These are phyloP conservation scores for Protobothrops mucrosquamatus DNA, from an alignment of 2,113 vertebrate genomes.

Conservation along the genomic window DNA sequence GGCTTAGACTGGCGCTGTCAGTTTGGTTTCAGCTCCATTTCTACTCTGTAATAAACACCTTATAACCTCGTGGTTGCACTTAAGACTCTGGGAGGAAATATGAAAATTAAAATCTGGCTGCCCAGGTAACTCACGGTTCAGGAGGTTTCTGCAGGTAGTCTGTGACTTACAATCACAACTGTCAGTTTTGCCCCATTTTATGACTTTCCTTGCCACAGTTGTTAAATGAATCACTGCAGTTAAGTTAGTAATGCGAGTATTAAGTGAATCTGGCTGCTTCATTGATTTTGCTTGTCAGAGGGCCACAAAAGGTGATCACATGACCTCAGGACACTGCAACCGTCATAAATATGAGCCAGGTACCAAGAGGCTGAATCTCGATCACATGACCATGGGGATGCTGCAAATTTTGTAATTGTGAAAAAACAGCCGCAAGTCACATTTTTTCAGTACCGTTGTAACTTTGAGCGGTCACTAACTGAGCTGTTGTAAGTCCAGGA, in stretches of 20 bases:
- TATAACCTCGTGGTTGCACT: neutral
- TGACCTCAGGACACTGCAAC: neutral
- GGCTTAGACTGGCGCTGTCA: neutral
- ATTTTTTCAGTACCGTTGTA: neutral
- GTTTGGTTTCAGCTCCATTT: neutral
- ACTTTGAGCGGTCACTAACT: neutral
- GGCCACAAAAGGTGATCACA: neutral
- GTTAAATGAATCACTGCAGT: neutral
- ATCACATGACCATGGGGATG: neutral
- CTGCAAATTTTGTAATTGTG: neutral
- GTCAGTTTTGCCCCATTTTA: neutral
- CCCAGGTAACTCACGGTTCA: neutral
- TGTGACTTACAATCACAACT: neutral
- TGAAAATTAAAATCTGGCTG: neutral
- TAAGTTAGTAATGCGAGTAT: neutral
- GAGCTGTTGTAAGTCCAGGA: neutral
- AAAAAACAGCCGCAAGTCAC: neutral
- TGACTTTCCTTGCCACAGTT: neutral
- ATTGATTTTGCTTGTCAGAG: neutral
- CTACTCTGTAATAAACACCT: neutral
- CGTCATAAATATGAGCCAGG: neutral
- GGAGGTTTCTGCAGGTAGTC: neutral
- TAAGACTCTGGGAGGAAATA: neutral
- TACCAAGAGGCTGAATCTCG: neutral
- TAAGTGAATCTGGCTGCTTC: neutral